Evolutionary conservation across 2,888 invertebrate genomes (phyloP), one percentile per base, ranked within the genome.

Genomic region (Dastarcus helophoroides): DNA sequence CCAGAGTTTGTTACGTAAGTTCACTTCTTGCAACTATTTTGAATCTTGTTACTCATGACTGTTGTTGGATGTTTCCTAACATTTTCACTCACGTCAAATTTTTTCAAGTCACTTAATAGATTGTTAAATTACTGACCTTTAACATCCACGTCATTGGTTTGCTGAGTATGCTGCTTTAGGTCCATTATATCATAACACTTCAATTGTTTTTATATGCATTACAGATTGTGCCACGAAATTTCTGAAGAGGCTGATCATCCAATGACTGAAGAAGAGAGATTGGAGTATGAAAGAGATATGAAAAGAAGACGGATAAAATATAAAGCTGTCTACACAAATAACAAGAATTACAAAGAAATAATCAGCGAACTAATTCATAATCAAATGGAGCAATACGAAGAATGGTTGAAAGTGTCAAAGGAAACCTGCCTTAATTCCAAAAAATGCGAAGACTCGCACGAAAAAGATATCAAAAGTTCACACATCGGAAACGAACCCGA

Each of bases 261-360:
- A 58, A 7, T 62, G 53, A 36, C 49, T 50, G 48, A 53, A 31
- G 53, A 55, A 45, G 70, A 73, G 52, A 52, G 66, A 30, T 46
- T 71, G 40, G 63, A 67, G 3, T 65, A 66, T 44, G 63, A 70
- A 50, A 64, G 76, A 25, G 67, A 76, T 52, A 67, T 71, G 52
- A 70, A 69, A 55, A 64, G 76, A 8, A 63, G 76, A 9, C 63
- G 73, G 43, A 53, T 67, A 26, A 70, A 71, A 54, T 72, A 76
- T 53, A 60, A 56, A 47, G 55, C 61, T 21, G 70, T 70, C 15
- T 67, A 72, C 29, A 66, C 69, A 28, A 69, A 67, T 43, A 60
- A 64, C 4, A 64, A 64, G 43, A 71, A 67, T 53, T 69, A 74
- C 48, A 71, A 68, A 0, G 67, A 73, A 50, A 65, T 71, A 6